Percentiles rank a stretch among this genome's conserved stretches.
These are phyloP conservation scores for Andrena hattorfiana DNA, from an alignment of 2,888 invertebrate species.

Conservation along the genomic window DNA sequence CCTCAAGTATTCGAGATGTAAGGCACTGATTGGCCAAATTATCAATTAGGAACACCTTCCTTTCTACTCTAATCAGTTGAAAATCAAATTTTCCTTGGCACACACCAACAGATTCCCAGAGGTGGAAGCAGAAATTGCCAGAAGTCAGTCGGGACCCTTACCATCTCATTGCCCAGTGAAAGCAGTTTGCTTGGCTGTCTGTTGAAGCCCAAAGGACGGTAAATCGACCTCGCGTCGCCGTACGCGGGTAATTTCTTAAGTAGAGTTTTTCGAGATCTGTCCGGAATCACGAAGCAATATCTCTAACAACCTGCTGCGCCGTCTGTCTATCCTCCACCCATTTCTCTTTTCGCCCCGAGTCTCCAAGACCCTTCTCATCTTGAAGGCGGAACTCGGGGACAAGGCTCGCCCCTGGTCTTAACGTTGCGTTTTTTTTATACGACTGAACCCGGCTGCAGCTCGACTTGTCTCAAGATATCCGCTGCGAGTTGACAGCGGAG, in stretches of 20 bases:
- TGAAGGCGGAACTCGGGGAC: not conserved
- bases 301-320: not conserved
- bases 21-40: too few species aligned
- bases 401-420: conserved; percentile 33
- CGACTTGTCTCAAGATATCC: conserved; percentile 51
- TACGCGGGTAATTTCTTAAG: conserved; percentile 4
- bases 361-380: not conserved
- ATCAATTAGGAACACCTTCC: too few species aligned
- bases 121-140: not conserved
- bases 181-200: not conserved
- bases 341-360: not conserved
- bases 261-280: not conserved
- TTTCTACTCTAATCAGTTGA: too few species aligned
- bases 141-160: not conserved
- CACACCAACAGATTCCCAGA: too few species aligned
- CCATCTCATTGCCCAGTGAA: not conserved
- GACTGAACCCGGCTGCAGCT: conserved; percentile 35
- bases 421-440: conserved; percentile 47
- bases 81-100: too few species aligned
- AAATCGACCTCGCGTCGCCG: not conserved
- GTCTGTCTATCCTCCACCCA: not conserved
- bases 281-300: not conserved
- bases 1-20: too few species aligned
- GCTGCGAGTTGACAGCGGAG: conserved; percentile 32
- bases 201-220: conserved; percentile 2